Evolutionary conservation across 2,113 vertebrate species (phyloP).

Genomic region (Emydocephalus ijimae): DNA sequence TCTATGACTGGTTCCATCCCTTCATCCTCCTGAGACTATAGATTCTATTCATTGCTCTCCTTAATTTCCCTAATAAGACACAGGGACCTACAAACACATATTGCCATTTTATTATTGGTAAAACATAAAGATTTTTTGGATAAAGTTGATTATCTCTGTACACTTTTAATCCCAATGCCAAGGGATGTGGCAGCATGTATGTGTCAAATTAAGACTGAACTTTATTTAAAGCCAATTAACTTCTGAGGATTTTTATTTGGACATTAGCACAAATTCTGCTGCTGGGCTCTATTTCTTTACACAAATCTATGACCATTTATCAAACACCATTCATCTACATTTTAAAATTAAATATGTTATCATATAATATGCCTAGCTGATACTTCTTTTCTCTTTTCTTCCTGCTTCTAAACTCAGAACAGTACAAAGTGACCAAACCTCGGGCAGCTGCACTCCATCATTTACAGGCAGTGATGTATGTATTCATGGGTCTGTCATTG

Average conservation of each 20-base stretch:
- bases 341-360: slow-evolving; percentile 28
- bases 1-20: background rate
- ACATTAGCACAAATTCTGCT: slow-evolving; percentile 18
- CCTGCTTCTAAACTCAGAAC: slow-evolving; percentile 32
- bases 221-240: slow-evolving; percentile 14
- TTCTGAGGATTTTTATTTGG: background rate
- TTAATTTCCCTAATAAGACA: background rate
- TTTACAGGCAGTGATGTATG: slow-evolving; percentile 31
- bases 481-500: slow-evolving; percentile 18
- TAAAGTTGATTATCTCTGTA: background rate
- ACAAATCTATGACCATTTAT: slow-evolving; percentile 28
- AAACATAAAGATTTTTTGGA: background rate
- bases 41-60: background rate
- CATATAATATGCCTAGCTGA: slow-evolving; percentile 34
- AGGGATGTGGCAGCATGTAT: background rate
- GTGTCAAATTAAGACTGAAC: background rate
- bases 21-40: background rate
- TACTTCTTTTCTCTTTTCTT: slow-evolving; percentile 16
- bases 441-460: slow-evolving; percentile 43
- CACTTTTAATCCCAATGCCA: background rate
- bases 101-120: background rate
- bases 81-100: too few relatives aligned
- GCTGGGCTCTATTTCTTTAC: slow-evolving; percentile 17
- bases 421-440: slow-evolving; percentile 19
- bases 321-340: background rate